phyloP scores from a whole-genome alignment of 2,113 vertebrate species.

The Pomatorhinus ruficollis region DNA sequence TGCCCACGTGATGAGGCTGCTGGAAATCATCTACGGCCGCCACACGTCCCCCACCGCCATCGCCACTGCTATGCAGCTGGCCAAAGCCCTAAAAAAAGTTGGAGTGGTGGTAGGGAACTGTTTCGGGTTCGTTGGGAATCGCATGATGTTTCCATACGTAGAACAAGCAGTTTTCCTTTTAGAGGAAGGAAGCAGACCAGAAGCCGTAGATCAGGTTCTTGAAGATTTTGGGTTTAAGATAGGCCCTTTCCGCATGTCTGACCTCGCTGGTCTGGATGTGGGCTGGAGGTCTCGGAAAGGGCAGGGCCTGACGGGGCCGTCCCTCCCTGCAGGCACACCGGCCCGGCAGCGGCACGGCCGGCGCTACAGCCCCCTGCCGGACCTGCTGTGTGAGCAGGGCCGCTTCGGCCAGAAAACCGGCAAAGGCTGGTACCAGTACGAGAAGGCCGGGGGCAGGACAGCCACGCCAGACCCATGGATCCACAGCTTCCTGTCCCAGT shows the following conservation, averaged over 20 bases:
- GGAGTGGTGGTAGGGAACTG: conserved; percentile 91
- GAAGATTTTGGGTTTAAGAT: conserved; percentile 90
- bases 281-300: conserved; percentile 84
- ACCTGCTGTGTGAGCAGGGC: conserved; percentile 85
- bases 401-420: conserved; percentile 89
- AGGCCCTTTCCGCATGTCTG: conserved; percentile 86
- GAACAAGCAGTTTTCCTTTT: conserved; percentile 83
- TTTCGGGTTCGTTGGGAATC: conserved; percentile 89
- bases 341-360: conserved; percentile 64
- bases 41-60: conserved; percentile 81
- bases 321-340: conserved; percentile 48
- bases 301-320: conserved; percentile 71
- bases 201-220: conserved; percentile 81
- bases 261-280: conserved; percentile 89
- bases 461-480: conserved; percentile 84
- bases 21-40: conserved; percentile 85
- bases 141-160: conserved; percentile 80
- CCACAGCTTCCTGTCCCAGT: conserved; percentile 78
- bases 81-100: conserved; percentile 83
- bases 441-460: conserved; percentile 74
- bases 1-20: conserved; percentile 88
- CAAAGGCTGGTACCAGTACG: conserved; percentile 89
- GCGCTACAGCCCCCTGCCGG: conserved; percentile 87
- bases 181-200: conserved; percentile 89
- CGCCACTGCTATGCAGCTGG: conserved; percentile 85